Conservation (phyloP, 2,888 invertebrate genomes). For the Protodeltote pygarga region DNA sequence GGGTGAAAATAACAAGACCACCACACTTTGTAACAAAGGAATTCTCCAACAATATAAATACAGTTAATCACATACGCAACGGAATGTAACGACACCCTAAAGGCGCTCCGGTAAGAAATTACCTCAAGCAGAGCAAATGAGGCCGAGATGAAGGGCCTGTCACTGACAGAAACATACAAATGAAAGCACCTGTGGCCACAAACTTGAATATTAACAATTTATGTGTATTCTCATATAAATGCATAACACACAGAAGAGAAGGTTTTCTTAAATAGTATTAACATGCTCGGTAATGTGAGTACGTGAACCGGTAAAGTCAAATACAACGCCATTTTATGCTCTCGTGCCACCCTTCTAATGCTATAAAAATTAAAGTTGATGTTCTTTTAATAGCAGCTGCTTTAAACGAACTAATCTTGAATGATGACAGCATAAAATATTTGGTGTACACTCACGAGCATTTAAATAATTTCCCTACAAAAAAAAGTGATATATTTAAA, state of each 20-base stretch:
- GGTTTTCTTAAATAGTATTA: conserved; percentile 38
- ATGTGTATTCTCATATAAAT: conserved; percentile 32
- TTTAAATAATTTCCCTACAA: conserved; percentile 23
- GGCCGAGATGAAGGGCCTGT: conserved; percentile 35
- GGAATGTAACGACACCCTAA: conserved; percentile 54
- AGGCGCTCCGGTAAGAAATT: conserved; percentile 43
- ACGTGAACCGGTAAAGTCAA: conserved; percentile 22
- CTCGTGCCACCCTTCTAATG: conserved; percentile 47
- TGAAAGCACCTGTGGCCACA: conserved; percentile 54
- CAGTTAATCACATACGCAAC: conserved; percentile 62
- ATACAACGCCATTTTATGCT: conserved; percentile 41
- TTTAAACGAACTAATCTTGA: conserved; percentile 63
- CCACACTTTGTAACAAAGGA: conserved; percentile 68
- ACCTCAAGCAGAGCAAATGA: conserved; percentile 39
- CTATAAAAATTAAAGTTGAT: conserved; percentile 63
- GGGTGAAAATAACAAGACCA: conserved; percentile 66
- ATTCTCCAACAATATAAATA: conserved; percentile 66
- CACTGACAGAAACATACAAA: conserved; percentile 40
- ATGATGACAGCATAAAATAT: conserved; percentile 53
- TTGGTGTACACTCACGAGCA: conserved; percentile 50
- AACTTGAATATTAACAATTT: conserved; percentile 47
- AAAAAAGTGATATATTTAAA: not conserved
- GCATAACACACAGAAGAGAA: conserved; percentile 29
- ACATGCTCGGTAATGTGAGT: conserved; percentile 25
- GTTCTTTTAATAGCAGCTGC: conserved; percentile 57